phyloP scores from a whole-genome alignment of 2,888 invertebrate genomes.

The Zaprionus lineosus region DNA sequence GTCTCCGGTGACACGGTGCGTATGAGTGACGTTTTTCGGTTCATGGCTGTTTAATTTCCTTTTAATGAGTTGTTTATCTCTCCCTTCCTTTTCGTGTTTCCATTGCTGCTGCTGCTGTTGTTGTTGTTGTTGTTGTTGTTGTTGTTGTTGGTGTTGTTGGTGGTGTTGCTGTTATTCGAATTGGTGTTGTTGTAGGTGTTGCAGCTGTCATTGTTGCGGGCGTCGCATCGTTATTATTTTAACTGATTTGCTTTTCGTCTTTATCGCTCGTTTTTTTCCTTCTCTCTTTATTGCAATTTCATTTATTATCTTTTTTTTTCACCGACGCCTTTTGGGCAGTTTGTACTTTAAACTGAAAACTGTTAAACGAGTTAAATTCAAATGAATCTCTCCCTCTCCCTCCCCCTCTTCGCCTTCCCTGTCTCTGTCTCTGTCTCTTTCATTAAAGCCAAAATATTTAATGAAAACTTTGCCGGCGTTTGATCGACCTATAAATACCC shows the following conservation, averaged over 20 bases:
- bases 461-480: background rate
- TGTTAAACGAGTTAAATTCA: background rate
- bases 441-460: background rate
- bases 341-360: no score
- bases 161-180: slow-evolving; percentile 21
- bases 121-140: slow-evolving; percentile 22
- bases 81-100: slow-evolving; percentile 9
- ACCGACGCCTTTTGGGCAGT: slow-evolving; percentile 3
- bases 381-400: no score
- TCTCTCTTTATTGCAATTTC: no score
- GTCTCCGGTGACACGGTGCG: slow-evolving; percentile 46
- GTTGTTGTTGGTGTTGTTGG: slow-evolving; percentile 23
- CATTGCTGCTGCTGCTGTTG: slow-evolving; percentile 9
- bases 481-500: background rate
- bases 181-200: slow-evolving; percentile 24
- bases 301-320: slow-evolving; percentile 11
- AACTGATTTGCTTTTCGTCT: slow-evolving; percentile 40
- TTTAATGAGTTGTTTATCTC: slow-evolving; percentile 68
- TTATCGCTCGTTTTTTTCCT: slow-evolving; percentile 16
- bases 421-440: no score
- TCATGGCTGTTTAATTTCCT: slow-evolving; percentile 70
- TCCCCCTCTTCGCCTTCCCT: no score
- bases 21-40: slow-evolving; percentile 67
- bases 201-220: slow-evolving; percentile 39
- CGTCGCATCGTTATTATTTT: slow-evolving; percentile 18